phyloP scores from a whole-genome alignment of 2,113 vertebrate species.

The Cinclus cinclus region DNA sequence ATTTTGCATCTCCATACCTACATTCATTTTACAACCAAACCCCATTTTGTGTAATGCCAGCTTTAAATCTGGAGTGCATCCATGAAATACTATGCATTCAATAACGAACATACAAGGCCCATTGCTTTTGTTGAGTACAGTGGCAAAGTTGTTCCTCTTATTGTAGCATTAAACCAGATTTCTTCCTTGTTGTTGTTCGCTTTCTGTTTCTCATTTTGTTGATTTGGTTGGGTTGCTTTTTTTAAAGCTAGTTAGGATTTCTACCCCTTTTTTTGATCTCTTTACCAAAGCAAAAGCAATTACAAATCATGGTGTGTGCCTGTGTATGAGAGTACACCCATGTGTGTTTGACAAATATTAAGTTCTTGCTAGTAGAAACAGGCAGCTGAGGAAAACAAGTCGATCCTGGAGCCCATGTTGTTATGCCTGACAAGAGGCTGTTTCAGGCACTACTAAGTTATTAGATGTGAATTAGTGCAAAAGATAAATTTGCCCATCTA shows the following conservation, averaged over 20 bases:
- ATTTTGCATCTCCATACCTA: neutral
- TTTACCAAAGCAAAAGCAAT: neutral
- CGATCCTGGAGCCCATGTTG: rapidly evolving
- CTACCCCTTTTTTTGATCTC: neutral
- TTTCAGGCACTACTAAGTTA: neutral
- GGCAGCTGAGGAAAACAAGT: neutral
- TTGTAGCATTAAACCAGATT: neutral
- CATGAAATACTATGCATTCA: neutral
- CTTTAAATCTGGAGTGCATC: neutral
- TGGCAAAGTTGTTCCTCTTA: neutral
- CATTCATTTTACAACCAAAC: neutral
- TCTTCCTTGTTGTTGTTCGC: neutral
- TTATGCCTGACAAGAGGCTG: neutral
- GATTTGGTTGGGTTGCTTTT: neutral
- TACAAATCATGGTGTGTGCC: neutral
- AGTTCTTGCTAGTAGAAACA: neutral
- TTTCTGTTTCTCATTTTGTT: neutral
- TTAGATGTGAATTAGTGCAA: neutral
- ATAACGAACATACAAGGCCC: neutral
- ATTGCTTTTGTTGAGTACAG: neutral
- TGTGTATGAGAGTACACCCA: neutral
- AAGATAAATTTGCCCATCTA: neutral
- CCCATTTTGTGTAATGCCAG: neutral
- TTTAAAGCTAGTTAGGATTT: neutral
- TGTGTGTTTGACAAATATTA: neutral